phyloP scores from a whole-genome alignment of 2,113 vertebrate species.

The Phaethornis superciliosus region DNA sequence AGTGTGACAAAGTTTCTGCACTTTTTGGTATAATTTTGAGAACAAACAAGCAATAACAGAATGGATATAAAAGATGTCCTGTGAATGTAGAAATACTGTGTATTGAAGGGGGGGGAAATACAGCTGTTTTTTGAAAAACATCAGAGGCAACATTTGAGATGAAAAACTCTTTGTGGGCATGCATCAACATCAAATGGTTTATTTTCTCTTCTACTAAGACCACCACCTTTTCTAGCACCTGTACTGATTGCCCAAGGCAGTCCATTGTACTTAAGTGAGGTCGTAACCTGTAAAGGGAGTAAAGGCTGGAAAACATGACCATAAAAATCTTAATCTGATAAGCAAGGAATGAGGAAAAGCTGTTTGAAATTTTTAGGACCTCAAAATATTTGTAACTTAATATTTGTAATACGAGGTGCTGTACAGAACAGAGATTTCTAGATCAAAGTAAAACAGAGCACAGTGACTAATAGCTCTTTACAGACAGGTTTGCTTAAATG shows the following conservation, averaged over 20 bases:
- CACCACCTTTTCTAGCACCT: background rate
- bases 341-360: background rate
- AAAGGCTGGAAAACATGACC: background rate
- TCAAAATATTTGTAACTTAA: background rate
- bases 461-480: background rate
- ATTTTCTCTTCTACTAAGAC: background rate
- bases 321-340: conserved; percentile 5
- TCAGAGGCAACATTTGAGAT: background rate
- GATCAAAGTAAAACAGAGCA: background rate
- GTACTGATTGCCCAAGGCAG: background rate
- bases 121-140: background rate
- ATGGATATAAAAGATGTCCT: background rate
- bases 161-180: background rate
- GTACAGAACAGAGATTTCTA: background rate
- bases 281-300: background rate
- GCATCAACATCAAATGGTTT: background rate
- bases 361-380: background rate
- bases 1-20: background rate
- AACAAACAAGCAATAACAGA: background rate
- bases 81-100: background rate
- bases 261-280: background rate
- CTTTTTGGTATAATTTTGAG: background rate
- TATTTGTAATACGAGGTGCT: background rate
- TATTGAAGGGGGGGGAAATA: background rate
- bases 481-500: background rate